Evolutionary conservation across 2,797 vertebrate genomes (phyloP).

Genomic region (Eupleurogrammus muticus): DNA sequence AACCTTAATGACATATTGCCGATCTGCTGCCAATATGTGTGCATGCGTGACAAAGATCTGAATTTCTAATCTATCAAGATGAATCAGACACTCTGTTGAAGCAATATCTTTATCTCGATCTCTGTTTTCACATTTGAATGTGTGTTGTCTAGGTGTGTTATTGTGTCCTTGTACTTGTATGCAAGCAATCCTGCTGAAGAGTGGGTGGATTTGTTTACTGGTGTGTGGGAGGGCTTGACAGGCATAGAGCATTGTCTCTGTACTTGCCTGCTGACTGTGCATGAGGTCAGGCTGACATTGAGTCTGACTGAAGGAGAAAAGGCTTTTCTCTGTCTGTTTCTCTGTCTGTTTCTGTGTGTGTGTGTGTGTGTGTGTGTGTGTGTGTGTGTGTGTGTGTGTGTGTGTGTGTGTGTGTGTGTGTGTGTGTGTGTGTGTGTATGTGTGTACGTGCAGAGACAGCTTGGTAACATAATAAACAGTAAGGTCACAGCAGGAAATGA

Average conservation of each 20-base stretch:
- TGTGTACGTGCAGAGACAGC: slow-evolving; percentile 13
- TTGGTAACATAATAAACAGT: slow-evolving; percentile 29
- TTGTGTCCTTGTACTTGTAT: slow-evolving; percentile 23
- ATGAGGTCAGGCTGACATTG: slow-evolving; percentile 71
- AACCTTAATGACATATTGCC: slow-evolving; percentile 24
- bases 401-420: slow-evolving; percentile 6
- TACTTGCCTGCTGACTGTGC: slow-evolving; percentile 67
- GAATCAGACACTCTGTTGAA: slow-evolving; percentile 1
- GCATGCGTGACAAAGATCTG: slow-evolving; percentile 1
- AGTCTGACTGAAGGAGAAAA: slow-evolving; percentile 51
- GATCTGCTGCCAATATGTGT: slow-evolving; percentile 12
- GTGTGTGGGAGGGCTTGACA: slow-evolving; percentile 46
- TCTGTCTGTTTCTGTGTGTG: slow-evolving; percentile 11
- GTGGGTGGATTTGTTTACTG: slow-evolving; percentile 59
- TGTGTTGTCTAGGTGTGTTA: slow-evolving; percentile 16
- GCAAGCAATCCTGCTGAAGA: neutral
- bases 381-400: slow-evolving; percentile 7
- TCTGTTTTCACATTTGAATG: neutral
- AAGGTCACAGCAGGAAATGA: neutral
- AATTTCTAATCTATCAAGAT: slow-evolving; percentile 20
- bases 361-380: slow-evolving; percentile 8
- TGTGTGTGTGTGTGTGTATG: slow-evolving; percentile 9
- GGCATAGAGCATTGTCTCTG: slow-evolving; percentile 46
- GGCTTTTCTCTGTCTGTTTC: slow-evolving; percentile 22
- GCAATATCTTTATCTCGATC: neutral